Conservation (phyloP, 2,888 invertebrate genomes). For the Stenoptilia bipunctidactyla region DNA sequence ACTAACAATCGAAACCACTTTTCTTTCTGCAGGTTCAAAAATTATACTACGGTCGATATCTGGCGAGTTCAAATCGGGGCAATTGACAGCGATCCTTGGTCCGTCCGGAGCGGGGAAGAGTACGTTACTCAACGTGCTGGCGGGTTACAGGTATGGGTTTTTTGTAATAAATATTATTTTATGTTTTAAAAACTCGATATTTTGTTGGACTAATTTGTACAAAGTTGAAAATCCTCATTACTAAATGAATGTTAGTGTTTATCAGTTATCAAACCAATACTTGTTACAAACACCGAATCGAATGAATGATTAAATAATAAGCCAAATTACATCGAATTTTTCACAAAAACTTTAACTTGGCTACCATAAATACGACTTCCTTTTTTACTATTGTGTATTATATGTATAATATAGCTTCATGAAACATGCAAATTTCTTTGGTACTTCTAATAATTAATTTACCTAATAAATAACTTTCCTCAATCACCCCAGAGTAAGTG, state of each 20-base stretch:
- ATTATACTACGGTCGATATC: conserved; percentile 83
- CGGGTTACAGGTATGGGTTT: conserved; percentile 88
- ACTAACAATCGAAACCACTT: too few relatives aligned
- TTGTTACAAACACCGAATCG: too few relatives aligned
- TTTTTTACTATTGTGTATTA: too few relatives aligned
- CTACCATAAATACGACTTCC: too few relatives aligned
- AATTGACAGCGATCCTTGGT: conserved; percentile 92
- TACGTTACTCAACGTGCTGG: conserved; percentile 88
- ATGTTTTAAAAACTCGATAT: neutral
- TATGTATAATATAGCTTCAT: too few relatives aligned
- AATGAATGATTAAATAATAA: too few relatives aligned
- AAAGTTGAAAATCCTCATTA: neutral
- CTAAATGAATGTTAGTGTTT: neutral
- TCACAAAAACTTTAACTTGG: too few relatives aligned
- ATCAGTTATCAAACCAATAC: neutral
- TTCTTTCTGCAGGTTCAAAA: conserved; percentile 75
- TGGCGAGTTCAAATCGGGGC: conserved; percentile 87
- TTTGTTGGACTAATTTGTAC: neutral
- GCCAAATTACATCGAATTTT: too few relatives aligned
- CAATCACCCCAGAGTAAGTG: conserved; percentile 68
- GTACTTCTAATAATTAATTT: too few relatives aligned
- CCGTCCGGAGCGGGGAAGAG: conserved; percentile 95
- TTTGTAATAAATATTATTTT: neutral
- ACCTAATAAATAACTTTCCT: too few relatives aligned
- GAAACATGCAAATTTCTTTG: too few relatives aligned